Evolutionary conservation across 2,888 invertebrate genomes (phyloP).

Genomic region (Aphodius granarius): DNA sequence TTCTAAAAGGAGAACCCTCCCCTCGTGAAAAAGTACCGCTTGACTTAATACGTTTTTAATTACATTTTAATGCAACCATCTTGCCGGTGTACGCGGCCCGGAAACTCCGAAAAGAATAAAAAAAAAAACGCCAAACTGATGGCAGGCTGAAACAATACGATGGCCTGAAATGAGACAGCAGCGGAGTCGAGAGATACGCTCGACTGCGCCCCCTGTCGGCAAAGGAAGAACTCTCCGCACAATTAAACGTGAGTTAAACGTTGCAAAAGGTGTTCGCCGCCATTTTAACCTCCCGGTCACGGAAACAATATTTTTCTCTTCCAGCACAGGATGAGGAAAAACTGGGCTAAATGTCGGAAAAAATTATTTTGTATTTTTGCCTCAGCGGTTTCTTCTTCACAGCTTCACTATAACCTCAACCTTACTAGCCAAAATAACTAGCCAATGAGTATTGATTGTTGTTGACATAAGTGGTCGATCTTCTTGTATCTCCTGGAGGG

Average conservation of each 20-base stretch:
- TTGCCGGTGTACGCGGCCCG: not conserved
- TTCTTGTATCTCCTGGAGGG: not conserved
- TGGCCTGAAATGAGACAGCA: not conserved
- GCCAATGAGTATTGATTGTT: not conserved
- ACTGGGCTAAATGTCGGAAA: not conserved
- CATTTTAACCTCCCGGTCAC: not conserved
- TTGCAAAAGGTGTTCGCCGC: constrained; percentile 11
- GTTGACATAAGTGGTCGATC: not conserved
- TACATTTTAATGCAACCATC: constrained; percentile 11
- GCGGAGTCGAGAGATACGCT: not conserved
- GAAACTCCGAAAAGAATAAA: not conserved
- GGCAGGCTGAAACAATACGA: not conserved
- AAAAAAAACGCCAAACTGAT: not conserved
- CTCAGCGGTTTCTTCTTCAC: no score
- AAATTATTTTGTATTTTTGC: no score
- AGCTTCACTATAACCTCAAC: no score
- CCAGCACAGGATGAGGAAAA: not conserved
- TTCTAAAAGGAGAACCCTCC: not conserved
- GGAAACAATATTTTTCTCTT: not conserved
- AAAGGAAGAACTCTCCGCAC: constrained; percentile 1
- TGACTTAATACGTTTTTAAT: constrained; percentile 13
- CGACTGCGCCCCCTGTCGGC: not conserved
- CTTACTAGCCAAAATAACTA: no score
- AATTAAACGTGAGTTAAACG: constrained; percentile 18
- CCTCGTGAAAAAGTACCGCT: not conserved